phyloP scores from a whole-genome alignment of 2,113 vertebrate genomes.

The Girardinichthys multiradiatus region DNA sequence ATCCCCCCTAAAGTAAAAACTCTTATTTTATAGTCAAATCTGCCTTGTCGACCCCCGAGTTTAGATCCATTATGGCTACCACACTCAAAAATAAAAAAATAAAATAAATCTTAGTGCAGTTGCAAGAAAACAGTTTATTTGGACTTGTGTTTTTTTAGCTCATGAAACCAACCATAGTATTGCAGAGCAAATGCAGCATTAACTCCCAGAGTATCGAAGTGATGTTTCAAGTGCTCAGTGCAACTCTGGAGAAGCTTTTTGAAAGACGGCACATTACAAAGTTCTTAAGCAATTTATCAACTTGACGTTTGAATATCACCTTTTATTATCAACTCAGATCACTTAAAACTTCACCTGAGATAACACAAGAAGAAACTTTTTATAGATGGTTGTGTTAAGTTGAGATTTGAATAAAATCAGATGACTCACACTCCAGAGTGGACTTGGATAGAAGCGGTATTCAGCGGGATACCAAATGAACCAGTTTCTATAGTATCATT shows the following conservation, averaged over 20 bases:
- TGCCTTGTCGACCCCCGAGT: not conserved
- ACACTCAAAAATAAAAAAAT: not conserved
- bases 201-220: not conserved
- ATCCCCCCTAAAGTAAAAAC: not conserved
- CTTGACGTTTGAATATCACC: not conserved
- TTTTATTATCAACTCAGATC: not conserved
- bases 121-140: not conserved
- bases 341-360: not conserved
- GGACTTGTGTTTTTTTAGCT: not conserved
- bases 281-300: no score
- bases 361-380: not conserved
- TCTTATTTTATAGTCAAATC: not conserved
- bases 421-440: constrained; percentile 89
- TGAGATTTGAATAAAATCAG: not conserved
- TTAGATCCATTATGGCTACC: not conserved
- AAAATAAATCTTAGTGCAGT: no score
- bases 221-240: not conserved
- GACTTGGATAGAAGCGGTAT: constrained; percentile 91
- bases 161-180: not conserved
- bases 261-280: no score
- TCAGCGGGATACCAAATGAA: constrained; percentile 84
- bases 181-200: not conserved
- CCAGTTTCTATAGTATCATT: constrained; percentile 87
- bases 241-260: not conserved
- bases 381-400: not conserved